Percentiles rank a stretch among this genome's conserved stretches.
Evolutionary conservation across 1,140 invertebrate species (phyloP).

Genomic region (Drosophila pectinifera): DNA sequence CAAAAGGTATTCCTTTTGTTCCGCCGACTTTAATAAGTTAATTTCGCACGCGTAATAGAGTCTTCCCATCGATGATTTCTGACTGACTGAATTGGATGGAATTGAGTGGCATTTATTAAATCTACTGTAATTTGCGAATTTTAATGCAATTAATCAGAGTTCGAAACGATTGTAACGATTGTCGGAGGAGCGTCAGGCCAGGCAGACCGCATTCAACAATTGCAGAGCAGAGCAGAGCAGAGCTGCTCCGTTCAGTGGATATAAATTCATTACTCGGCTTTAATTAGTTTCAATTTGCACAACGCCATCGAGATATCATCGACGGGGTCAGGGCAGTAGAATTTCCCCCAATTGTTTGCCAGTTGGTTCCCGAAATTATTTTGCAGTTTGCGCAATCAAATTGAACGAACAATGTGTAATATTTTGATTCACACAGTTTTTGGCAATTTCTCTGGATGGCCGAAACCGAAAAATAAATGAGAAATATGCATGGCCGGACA

Average conservation of each 20-base stretch:
- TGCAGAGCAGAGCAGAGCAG: slow-evolving; percentile 16
- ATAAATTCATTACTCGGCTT: slow-evolving; percentile 57
- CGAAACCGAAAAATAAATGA: slow-evolving; percentile 56
- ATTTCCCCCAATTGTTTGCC: slow-evolving; percentile 19
- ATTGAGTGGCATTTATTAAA: slow-evolving; percentile 63
- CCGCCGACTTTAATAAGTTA: slow-evolving; percentile 14
- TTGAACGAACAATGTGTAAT: slow-evolving; percentile 59
- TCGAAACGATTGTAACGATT: no score
- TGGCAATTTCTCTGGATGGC: slow-evolving; percentile 35
- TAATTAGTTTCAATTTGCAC: slow-evolving; percentile 75
- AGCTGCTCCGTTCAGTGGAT: slow-evolving; percentile 12
- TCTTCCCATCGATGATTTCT: slow-evolving; percentile 4
- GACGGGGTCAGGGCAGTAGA: slow-evolving; percentile 37
- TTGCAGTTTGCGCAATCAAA: slow-evolving; percentile 47
- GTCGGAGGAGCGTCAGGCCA: not conserved
- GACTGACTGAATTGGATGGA: slow-evolving; percentile 1
- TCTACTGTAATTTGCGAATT: slow-evolving; percentile 58
- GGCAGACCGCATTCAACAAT: slow-evolving; percentile 13
- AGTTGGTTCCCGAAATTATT: slow-evolving; percentile 31
- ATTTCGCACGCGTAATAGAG: slow-evolving; percentile 40
- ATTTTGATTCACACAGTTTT: slow-evolving; percentile 43
- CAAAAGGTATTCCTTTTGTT: slow-evolving; percentile 30
- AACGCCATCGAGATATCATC: slow-evolving; percentile 27
- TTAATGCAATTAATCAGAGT: slow-evolving; percentile 68
- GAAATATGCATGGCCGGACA: slow-evolving; percentile 50